A percentile compares a stretch with the other conserved stretches of the same genome.
phyloP scores from a whole-genome alignment of 2,797 vertebrate genomes.

The Hylomyscus alleni region DNA sequence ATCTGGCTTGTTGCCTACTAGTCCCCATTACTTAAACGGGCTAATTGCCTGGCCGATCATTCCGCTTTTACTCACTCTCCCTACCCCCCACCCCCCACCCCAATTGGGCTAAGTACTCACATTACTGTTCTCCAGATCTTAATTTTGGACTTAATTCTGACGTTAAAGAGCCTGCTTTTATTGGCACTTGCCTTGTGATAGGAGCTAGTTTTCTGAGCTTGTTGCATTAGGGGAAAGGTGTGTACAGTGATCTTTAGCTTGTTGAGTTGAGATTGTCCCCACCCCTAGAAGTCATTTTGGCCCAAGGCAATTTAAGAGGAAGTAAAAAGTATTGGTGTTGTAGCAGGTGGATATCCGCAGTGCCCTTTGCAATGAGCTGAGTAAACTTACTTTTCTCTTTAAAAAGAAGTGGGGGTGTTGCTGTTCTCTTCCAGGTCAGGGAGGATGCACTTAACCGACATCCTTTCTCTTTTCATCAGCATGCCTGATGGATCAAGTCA shows the following conservation, averaged over 20 bases:
- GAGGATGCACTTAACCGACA: background rate
- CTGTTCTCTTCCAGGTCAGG: background rate
- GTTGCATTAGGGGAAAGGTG: background rate
- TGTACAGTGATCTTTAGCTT: constrained; percentile 55
- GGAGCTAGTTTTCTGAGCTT: constrained; percentile 41
- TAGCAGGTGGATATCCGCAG: background rate
- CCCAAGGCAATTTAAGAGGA: background rate
- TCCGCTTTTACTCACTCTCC: too few species aligned
- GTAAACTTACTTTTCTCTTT: background rate
- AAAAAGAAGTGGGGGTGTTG: background rate
- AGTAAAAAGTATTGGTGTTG: background rate
- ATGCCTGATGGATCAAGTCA: background rate
- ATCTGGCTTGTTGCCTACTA: background rate
- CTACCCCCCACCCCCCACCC: background rate
- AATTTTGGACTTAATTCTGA: background rate
- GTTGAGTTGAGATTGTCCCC: background rate
- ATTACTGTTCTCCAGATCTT: background rate
- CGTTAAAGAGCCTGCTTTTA: background rate
- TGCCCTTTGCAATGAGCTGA: background rate
- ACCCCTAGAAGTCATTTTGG: background rate
- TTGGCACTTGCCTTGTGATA: background rate
- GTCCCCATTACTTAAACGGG: background rate
- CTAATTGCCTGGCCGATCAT: background rate
- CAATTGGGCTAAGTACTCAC: background rate
- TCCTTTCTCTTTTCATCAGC: background rate